These are phyloP conservation scores for Paratilapia polleni DNA, from an alignment of 2,113 vertebrate species.

Conservation along the genomic window DNA sequence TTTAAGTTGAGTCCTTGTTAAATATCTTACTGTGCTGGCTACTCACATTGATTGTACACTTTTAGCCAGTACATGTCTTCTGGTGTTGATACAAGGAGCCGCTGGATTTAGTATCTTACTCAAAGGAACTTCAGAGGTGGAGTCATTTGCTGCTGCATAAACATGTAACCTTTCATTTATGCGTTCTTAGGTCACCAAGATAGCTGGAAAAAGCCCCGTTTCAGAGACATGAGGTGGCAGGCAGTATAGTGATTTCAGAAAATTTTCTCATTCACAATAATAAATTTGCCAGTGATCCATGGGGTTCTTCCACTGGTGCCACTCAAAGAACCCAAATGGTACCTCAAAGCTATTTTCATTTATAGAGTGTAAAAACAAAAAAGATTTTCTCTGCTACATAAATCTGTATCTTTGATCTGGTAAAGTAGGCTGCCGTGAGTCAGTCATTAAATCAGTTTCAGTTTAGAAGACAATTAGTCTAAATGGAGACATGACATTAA, in stretches of 20 bases:
- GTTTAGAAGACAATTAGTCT: constrained; percentile 21
- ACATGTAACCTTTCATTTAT: constrained; percentile 11
- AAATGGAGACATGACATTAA: constrained; percentile 41
- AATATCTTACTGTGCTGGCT: not conserved
- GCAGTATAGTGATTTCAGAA: not conserved
- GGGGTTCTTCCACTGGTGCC: not conserved
- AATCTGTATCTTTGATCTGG: constrained; percentile 37
- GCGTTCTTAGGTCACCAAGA: constrained; percentile 1
- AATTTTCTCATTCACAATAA: not conserved
- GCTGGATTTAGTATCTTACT: not conserved
- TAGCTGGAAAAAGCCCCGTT: not conserved
- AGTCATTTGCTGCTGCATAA: constrained; percentile 4
- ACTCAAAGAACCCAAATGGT: not conserved
- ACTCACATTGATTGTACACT: not conserved
- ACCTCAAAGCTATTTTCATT: not conserved
- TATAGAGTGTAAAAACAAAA: not conserved
- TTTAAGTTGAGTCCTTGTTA: not conserved
- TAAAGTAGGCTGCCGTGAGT: constrained; percentile 1
- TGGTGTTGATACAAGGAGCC: not conserved
- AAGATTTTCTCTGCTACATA: not conserved
- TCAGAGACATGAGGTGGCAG: constrained; percentile 12
- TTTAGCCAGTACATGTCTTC: not conserved
- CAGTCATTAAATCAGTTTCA: constrained; percentile 28
- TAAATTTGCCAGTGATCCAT: not conserved
- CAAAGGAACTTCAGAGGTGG: not conserved